Base-by-base conservation (phyloP, 1,140 invertebrate species). In the Pseudobourletiella spinata region DNA sequence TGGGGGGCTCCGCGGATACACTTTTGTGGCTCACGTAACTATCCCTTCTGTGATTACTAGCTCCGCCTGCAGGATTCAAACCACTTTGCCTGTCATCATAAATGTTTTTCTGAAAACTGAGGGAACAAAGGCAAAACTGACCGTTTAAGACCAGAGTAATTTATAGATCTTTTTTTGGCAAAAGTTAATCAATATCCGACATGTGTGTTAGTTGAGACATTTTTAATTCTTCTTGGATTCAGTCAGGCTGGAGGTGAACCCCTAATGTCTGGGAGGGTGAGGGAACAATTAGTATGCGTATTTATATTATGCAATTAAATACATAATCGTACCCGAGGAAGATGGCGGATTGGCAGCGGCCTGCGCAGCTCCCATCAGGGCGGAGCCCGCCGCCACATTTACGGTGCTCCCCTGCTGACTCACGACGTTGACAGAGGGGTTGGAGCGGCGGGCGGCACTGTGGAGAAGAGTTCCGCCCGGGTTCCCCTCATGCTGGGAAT, bases 21-120 rank as follows among this genome's bases (percentile, higher is more conserved):
- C 65, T 65, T 48, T 70, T 70, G 22, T 63, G 50, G 57, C 57
- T 66, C 57, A 65, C 22, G 55, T 65, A 70, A 67, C 68, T 70
- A 63, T 70, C 68, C 61, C 68, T 59, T 52, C 68, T 57, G 35
- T 57, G 54, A 18, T 55, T 32, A 57, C 61, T 63, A n/a, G 30
- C 30, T 26, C 30, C 54, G 18, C 48, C 44, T 29, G 51, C 51
- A 39, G 43, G 18, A 39, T 39, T 39, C 8, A 11, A 39, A 39
- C 32, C 32, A 39, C n/a, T 39, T n/a, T 11, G 8, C n/a, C n/a
- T n/a, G n/a, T n/a, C n/a, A n/a, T n/a, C n/a, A n/a, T n/a, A n/a
- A n/a, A n/a, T n/a, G n/a, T n/a, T n/a, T n/a, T n/a, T n/a, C n/a
- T n/a, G n/a, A n/a, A n/a, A n/a, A n/a, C n/a, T n/a, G n/a, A n/a